Evolutionary conservation across 2,888 invertebrate species (phyloP).

Genomic region (Automeris io): DNA sequence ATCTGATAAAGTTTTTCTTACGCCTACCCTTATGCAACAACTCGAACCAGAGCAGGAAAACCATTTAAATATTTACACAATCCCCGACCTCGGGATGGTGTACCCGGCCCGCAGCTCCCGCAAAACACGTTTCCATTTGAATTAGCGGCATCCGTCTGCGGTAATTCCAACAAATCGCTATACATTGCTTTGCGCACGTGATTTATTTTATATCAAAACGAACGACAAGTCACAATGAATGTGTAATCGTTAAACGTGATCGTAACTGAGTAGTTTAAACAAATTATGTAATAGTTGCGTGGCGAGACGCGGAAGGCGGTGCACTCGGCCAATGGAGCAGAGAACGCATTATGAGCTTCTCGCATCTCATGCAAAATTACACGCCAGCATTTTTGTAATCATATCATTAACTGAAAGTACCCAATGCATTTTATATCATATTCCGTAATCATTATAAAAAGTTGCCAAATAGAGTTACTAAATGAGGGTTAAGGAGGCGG

Average conservation of each 20-base stretch:
- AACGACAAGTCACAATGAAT: constrained; percentile 25
- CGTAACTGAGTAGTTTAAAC: constrained; percentile 14
- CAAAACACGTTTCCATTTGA: constrained; percentile 55
- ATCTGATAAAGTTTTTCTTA: too few relatives aligned
- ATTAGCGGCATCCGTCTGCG: constrained; percentile 14
- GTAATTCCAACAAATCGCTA: constrained; percentile 15
- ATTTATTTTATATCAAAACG: constrained; percentile 3
- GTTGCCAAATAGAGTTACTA: too few relatives aligned
- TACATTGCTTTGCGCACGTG: constrained; percentile 19
- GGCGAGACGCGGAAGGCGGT: constrained; percentile 64
- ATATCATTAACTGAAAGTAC: neutral
- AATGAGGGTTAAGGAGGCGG: too few relatives aligned
- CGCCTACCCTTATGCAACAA: constrained; percentile 1
- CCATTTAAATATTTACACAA: constrained; percentile 63
- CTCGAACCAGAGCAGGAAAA: constrained; percentile 45
- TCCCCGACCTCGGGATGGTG: constrained; percentile 54
- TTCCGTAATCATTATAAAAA: too few relatives aligned
- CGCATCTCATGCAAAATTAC: constrained; percentile 35
- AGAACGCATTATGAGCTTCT: constrained; percentile 42
- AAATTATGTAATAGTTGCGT: constrained; percentile 60
- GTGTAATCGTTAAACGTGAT: constrained; percentile 7
- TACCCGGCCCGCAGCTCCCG: constrained; percentile 38
- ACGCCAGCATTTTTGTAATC: constrained; percentile 10
- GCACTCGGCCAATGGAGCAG: constrained; percentile 70
- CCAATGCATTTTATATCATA: neutral